Evolutionary conservation across 2,113 vertebrate species (phyloP).

Genomic region (Tyto alba): DNA sequence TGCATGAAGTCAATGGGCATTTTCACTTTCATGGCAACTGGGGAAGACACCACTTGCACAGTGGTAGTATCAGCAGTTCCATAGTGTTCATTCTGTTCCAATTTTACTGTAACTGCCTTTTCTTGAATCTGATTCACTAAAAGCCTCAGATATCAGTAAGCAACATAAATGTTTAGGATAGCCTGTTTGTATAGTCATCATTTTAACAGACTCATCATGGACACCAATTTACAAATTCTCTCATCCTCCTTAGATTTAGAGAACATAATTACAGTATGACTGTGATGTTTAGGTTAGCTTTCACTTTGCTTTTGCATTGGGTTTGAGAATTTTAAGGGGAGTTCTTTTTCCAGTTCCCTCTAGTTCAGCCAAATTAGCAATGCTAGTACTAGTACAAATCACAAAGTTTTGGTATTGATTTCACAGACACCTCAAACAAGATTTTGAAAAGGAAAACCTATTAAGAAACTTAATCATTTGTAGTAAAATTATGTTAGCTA

Average conservation of each 20-base stretch:
- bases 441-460: constrained; percentile 69
- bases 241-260: constrained; percentile 13
- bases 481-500: constrained; percentile 80
- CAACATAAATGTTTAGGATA: not conserved
- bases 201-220: constrained; percentile 12
- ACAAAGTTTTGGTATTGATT: constrained; percentile 76
- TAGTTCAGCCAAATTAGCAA: constrained; percentile 59
- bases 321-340: not conserved
- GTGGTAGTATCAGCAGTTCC: not conserved
- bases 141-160: not conserved
- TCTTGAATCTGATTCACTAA: not conserved
- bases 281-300: not conserved
- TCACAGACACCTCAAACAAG: constrained; percentile 68
- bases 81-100: not conserved
- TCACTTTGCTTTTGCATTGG: not conserved
- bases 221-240: constrained; percentile 24
- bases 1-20: not conserved
- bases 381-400: constrained; percentile 57
- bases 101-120: not conserved
- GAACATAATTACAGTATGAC: not conserved
- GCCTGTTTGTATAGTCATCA: not conserved
- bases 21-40: not conserved
- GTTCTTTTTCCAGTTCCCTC: not conserved
- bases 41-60: rapidly evolving
- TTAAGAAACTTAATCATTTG: constrained; percentile 77